phyloP scores from a whole-genome alignment of 2,888 invertebrate species.

The Apotomis betuletana region DNA sequence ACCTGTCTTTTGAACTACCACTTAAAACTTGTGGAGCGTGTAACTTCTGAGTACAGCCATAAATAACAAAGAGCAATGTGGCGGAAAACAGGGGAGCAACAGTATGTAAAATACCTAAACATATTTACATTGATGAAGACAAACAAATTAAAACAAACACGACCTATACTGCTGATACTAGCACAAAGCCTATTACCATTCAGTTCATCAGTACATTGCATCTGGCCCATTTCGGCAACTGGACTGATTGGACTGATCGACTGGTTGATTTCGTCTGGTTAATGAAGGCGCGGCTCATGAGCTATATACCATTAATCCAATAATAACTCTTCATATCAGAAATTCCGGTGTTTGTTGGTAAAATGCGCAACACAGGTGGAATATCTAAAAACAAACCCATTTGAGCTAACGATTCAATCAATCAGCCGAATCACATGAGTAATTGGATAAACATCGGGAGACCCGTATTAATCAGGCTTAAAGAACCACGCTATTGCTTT shows the following conservation, averaged over 20 bases:
- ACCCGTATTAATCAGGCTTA: not conserved
- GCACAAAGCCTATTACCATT: too few species aligned
- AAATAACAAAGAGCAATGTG: conserved; percentile 12
- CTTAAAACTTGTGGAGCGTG: conserved; percentile 16
- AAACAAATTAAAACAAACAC: not conserved
- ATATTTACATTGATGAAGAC: not conserved
- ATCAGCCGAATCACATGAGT: conserved; percentile 15
- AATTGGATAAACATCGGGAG: not conserved
- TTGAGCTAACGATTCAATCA: conserved; percentile 14
- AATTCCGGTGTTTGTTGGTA: not conserved
- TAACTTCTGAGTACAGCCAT: conserved; percentile 21
- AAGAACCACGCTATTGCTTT: not conserved
- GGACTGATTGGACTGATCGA: too few species aligned
- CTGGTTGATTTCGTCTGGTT: too few species aligned
- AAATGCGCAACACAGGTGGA: not conserved
- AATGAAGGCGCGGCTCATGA: too few species aligned
- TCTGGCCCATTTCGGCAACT: too few species aligned
- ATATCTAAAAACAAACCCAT: conserved; percentile 8
- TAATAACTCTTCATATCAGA: not conserved
- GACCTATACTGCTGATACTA: too few species aligned
- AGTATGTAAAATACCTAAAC: conserved; percentile 5
- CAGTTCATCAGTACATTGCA: too few species aligned
- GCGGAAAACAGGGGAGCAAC: conserved; percentile 5
- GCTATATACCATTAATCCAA: not conserved
- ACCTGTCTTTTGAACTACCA: conserved; percentile 26